phyloP scores from a whole-genome alignment of 2,797 vertebrate species.

The Sebastes oblongus region DNA sequence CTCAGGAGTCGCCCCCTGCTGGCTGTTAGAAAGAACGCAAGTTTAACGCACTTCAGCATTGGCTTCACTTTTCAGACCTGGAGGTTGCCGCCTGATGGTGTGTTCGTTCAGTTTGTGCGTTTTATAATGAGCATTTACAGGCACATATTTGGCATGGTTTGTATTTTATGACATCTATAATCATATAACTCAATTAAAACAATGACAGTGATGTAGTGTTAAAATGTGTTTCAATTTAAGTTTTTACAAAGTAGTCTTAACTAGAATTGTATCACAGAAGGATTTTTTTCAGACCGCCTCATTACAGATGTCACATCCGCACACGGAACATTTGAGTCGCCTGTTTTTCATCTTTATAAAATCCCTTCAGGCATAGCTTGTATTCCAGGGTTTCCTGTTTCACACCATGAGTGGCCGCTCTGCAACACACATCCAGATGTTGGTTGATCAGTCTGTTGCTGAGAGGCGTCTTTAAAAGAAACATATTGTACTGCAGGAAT shows the following conservation, averaged over 20 bases:
- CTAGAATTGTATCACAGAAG: background rate
- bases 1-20: background rate
- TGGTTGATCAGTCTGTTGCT: background rate
- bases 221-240: background rate
- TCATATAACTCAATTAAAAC: background rate
- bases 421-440: conserved; percentile 29
- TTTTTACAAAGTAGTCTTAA: background rate
- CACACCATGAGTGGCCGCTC: conserved; percentile 10
- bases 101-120: background rate
- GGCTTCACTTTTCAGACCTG: background rate
- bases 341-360: conserved; percentile 27
- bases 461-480: background rate
- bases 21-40: background rate
- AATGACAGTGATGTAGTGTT: background rate
- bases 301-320: background rate
- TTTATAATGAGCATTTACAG: background rate
- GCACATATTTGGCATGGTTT: background rate
- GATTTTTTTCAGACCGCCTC: background rate
- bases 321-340: background rate
- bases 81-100: background rate
- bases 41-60: background rate
- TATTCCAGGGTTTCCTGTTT: conserved; percentile 39
- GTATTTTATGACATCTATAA: background rate
- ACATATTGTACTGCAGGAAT: background rate
- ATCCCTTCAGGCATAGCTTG: conserved; percentile 5